phyloP scores from a whole-genome alignment of 2,888 invertebrate genomes.

The Thumatha senex region DNA sequence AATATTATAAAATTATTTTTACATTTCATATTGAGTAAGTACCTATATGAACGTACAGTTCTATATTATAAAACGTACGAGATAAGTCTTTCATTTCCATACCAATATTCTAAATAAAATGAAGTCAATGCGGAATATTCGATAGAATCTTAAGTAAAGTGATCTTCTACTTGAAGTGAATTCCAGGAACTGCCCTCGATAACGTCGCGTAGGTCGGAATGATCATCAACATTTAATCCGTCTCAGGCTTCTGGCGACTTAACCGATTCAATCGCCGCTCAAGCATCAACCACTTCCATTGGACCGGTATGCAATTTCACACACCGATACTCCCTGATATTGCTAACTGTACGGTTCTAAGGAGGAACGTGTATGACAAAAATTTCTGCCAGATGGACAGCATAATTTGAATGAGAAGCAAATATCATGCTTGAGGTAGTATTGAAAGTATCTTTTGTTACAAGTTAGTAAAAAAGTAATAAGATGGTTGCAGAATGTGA shows the following conservation, averaged over 20 bases:
- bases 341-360: conserved; percentile 49
- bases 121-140: too few species aligned
- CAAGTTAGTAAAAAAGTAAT: conserved; percentile 2
- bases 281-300: conserved; percentile 32
- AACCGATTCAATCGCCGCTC: conserved; percentile 41
- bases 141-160: too few species aligned
- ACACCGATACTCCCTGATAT: conserved; percentile 61
- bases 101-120: too few species aligned
- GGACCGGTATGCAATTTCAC: conserved; percentile 66
- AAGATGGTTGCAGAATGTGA: too few species aligned
- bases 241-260: conserved; percentile 25
- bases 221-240: conserved; percentile 29
- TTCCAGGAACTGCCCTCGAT: conserved; percentile 2
- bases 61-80: too few species aligned
- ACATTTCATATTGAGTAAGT: too few species aligned
- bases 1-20: too few species aligned
- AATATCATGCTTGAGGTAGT: conserved; percentile 27
- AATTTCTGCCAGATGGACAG: conserved; percentile 37
- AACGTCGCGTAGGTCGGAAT: conserved; percentile 5
- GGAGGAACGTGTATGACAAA: conserved; percentile 43
- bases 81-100: too few species aligned
- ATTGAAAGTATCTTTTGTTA: conserved; percentile 10
- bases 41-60: too few species aligned
- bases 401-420: conserved; percentile 29
- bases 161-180: too few species aligned